These are phyloP conservation scores for Agonopterix subpropinquella DNA, from an alignment of 2,888 invertebrate species.

Conservation along the genomic window DNA sequence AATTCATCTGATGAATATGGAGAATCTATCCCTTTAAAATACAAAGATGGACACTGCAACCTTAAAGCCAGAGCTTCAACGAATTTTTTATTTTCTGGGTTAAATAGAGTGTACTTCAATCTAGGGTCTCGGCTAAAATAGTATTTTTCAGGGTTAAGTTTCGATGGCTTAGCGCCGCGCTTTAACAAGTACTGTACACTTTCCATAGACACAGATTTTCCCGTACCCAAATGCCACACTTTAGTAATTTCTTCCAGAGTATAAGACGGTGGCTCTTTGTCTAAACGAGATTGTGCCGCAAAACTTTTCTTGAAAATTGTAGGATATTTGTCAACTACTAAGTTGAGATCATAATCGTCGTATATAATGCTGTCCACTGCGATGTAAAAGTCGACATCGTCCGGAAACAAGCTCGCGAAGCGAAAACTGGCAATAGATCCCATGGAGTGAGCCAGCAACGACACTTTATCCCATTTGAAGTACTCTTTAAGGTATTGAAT, in stretches of 20 bases:
- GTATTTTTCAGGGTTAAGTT: slow-evolving; percentile 73
- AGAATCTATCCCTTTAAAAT: slow-evolving; percentile 76
- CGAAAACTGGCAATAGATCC: slow-evolving; percentile 77
- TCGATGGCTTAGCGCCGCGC: slow-evolving; percentile 74
- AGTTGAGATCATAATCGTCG: slow-evolving; percentile 53
- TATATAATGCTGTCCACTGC: slow-evolving; percentile 70
- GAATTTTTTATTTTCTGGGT: slow-evolving; percentile 69
- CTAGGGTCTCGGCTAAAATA: slow-evolving; percentile 80
- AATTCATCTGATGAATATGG: slow-evolving; percentile 73
- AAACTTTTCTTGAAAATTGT: slow-evolving; percentile 61
- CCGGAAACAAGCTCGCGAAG: slow-evolving; percentile 77
- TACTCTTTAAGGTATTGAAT: slow-evolving; percentile 76
- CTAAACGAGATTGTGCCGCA: slow-evolving; percentile 38
- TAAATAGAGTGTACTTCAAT: slow-evolving; percentile 70
- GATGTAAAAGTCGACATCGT: slow-evolving; percentile 74
- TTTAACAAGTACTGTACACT: slow-evolving; percentile 70
- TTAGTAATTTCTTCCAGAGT: slow-evolving; percentile 77
- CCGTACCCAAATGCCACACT: slow-evolving; percentile 71
- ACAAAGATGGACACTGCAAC: slow-evolving; percentile 78
- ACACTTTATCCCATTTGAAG: slow-evolving; percentile 81
- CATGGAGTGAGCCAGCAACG: slow-evolving; percentile 82
- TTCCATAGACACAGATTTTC: slow-evolving; percentile 73
- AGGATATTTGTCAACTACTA: slow-evolving; percentile 46
- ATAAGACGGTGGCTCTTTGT: slow-evolving; percentile 77
- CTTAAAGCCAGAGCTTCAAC: slow-evolving; percentile 70